Evolutionary conservation across 1,140 invertebrate genomes (phyloP).

Genomic region (Argopecten irradians): DNA sequence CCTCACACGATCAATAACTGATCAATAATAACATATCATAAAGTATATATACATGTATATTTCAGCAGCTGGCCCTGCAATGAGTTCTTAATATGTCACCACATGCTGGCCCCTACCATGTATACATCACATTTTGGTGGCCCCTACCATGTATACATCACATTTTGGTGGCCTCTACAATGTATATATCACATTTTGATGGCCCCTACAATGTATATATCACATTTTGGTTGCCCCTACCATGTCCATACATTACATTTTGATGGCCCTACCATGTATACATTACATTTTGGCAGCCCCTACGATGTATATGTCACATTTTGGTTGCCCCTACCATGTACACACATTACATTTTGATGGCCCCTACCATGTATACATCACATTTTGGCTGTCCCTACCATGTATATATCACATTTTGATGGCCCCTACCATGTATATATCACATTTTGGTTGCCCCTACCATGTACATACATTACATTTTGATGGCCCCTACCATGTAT

Average conservation of each 20-base stretch:
- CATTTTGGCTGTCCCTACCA: not conserved
- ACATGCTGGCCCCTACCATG: not conserved
- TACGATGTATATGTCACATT: too few relatives aligned
- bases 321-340: not conserved
- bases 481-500: too few relatives aligned
- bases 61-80: not conserved
- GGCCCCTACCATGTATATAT: not conserved
- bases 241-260: not conserved
- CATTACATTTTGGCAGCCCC: not conserved
- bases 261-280: not conserved
- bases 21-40: conserved; percentile 13
- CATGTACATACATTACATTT: not conserved
- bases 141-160: not conserved
- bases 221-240: not conserved
- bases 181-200: not conserved
- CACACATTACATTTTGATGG: not conserved
- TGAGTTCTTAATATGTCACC: not conserved
- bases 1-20: not conserved
- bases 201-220: not conserved
- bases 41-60: not conserved
- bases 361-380: not conserved
- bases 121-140: not conserved
- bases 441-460: not conserved
- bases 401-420: not conserved
- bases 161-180: not conserved